A percentile compares a stretch with the other conserved stretches of the same genome.
Evolutionary conservation across 2,797 vertebrate species (phyloP).

Genomic region (Chromis chromis): DNA sequence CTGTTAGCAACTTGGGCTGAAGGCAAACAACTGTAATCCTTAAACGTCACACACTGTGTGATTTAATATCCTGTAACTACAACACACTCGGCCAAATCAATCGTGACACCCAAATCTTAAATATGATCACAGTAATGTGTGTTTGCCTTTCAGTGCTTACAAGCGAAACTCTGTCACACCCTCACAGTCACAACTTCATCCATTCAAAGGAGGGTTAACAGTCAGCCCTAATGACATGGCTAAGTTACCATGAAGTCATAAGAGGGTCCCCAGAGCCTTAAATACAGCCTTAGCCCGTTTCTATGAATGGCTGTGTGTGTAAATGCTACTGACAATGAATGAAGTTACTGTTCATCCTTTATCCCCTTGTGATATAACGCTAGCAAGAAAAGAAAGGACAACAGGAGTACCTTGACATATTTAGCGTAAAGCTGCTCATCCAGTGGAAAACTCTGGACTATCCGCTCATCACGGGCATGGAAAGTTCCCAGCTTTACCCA

Average conservation of each 20-base stretch:
- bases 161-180: slow-evolving; percentile 7
- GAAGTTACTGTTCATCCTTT: background rate
- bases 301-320: background rate
- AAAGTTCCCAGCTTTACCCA: slow-evolving; percentile 98
- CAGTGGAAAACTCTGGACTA: slow-evolving; percentile 96
- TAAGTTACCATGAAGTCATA: slow-evolving; percentile 59
- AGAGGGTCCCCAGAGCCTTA: slow-evolving; percentile 23
- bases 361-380: background rate
- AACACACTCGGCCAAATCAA: no score
- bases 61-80: no score
- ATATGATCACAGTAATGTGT: background rate
- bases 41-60: no score
- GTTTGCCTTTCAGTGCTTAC: slow-evolving; percentile 5
- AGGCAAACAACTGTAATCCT: no score
- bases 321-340: slow-evolving; percentile 11
- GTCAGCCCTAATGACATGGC: background rate
- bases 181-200: slow-evolving; percentile 13
- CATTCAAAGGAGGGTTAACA: slow-evolving; percentile 4
- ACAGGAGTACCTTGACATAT: slow-evolving; percentile 92
- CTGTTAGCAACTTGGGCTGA: no score
- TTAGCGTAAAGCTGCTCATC: slow-evolving; percentile 99
- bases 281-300: background rate
- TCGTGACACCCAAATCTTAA: slow-evolving; percentile 12
- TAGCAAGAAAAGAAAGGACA: background rate
- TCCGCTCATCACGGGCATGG: slow-evolving; percentile 95